Evolutionary conservation across 1,140 invertebrate genomes (phyloP).

Genomic region (Bicyclus anynana): DNA sequence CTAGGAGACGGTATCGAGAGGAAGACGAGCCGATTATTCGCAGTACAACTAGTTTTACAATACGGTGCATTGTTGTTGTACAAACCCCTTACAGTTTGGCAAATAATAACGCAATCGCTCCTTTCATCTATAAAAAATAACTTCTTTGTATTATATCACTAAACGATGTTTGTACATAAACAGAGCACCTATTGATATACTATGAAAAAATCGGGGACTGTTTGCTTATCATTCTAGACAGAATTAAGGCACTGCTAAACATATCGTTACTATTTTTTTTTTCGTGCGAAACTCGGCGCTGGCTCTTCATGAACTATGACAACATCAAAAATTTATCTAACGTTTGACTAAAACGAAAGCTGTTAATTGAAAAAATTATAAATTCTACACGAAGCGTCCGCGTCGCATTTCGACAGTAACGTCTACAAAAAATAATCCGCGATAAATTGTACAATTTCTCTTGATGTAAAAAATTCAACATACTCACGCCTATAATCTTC

Average conservation of each 20-base stretch:
- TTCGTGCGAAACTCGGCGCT: background rate
- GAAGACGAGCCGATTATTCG: constrained; percentile 16
- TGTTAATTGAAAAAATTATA: background rate
- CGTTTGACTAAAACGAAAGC: background rate
- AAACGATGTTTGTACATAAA: constrained; percentile 15
- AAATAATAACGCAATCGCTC: constrained; percentile 7
- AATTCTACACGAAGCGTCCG: background rate
- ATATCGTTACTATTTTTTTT: background rate
- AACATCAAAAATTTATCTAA: background rate
- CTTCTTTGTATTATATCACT: background rate
- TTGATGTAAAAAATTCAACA: background rate
- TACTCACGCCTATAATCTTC: background rate
- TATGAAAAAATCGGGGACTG: constrained; percentile 1
- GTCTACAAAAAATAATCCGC: background rate
- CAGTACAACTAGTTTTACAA: constrained; percentile 3
- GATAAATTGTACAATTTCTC: background rate
- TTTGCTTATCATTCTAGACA: constrained; percentile 1
- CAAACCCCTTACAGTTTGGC: constrained; percentile 10
- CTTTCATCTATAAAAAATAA: constrained; percentile 12
- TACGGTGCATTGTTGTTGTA: constrained; percentile 16
- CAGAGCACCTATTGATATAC: constrained; percentile 9
- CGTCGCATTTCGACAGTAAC: constrained; percentile 2
- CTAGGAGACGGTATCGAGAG: background rate
- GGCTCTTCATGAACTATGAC: constrained; percentile 1
- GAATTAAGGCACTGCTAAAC: constrained; percentile 22